These are phyloP conservation scores for Lepus timidus DNA, from an alignment of 2,113 vertebrate species.

Conservation along the genomic window DNA sequence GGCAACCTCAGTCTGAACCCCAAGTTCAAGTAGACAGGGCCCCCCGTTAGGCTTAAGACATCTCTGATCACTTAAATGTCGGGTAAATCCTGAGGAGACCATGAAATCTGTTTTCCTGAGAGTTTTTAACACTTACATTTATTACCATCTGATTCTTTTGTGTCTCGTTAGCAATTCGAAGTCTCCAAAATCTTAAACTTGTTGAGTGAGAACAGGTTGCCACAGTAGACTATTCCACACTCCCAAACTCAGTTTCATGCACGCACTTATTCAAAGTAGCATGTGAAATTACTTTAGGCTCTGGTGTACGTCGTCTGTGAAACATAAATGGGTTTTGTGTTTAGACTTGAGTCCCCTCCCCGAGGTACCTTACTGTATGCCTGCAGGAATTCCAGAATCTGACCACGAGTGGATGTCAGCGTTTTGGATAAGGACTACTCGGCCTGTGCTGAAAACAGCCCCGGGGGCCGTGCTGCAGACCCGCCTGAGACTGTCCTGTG, in stretches of 20 bases:
- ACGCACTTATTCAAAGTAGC: not conserved
- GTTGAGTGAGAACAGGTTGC: not conserved
- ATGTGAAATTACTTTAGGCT: not conserved
- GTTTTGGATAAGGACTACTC: not conserved
- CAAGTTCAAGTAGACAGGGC: not conserved
- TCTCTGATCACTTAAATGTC: not conserved
- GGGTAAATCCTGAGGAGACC: not conserved
- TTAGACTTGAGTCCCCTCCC: not conserved
- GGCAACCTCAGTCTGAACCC: not conserved
- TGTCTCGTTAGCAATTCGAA: not conserved
- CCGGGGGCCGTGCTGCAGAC: rapidly evolving
- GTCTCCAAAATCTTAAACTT: not conserved
- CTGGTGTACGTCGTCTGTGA: not conserved
- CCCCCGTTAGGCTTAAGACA: not conserved
- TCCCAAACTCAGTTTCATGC: not conserved
- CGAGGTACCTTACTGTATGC: not conserved
- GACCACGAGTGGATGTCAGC: too few species aligned
- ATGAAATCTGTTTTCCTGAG: not conserved
- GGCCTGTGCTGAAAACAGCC: not conserved
- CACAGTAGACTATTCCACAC: not conserved
- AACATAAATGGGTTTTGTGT: not conserved
- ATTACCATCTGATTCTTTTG: not conserved
- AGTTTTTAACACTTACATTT: not conserved
- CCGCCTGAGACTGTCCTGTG: not conserved
- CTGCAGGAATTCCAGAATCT: not conserved